Conservation (phyloP, 2,888 invertebrate species). For the Labia minor region DNA sequence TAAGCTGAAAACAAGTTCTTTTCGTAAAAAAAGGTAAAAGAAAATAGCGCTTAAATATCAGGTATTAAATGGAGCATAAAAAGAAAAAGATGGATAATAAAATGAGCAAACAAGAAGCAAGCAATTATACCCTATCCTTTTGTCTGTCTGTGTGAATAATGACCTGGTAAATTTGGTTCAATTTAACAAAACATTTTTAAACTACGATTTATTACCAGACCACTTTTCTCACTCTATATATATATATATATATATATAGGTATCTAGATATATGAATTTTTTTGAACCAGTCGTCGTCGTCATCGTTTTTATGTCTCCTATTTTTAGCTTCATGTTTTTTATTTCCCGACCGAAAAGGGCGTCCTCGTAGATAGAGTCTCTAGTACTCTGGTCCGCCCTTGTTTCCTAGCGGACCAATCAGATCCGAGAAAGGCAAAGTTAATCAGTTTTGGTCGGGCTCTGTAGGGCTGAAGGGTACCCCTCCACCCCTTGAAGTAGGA, state of each 20-base stretch:
- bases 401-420: slow-evolving; percentile 13
- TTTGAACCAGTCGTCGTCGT: slow-evolving; percentile 2
- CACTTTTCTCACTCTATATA: background rate
- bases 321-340: slow-evolving; percentile 13
- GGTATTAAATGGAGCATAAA: background rate
- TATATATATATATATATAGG: background rate
- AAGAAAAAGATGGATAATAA: slow-evolving; percentile 13
- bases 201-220: background rate
- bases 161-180: slow-evolving; percentile 6
- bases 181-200: slow-evolving; percentile 13
- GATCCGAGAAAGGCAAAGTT: slow-evolving; percentile 8
- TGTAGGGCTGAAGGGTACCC: background rate
- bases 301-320: slow-evolving; percentile 2
- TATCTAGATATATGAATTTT: too few species aligned
- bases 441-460: slow-evolving; percentile 4
- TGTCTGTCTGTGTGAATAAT: slow-evolving; percentile 13
- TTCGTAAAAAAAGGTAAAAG: too few species aligned
- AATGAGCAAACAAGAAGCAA: slow-evolving; percentile 13
- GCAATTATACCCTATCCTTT: background rate
- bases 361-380: background rate
- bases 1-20: too few species aligned
- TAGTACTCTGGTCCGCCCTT: slow-evolving; percentile 7
- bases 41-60: background rate
- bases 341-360: background rate
- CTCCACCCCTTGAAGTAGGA: background rate